Conservation (phyloP, 2,888 invertebrate species). For the Volucella zonaria region DNA sequence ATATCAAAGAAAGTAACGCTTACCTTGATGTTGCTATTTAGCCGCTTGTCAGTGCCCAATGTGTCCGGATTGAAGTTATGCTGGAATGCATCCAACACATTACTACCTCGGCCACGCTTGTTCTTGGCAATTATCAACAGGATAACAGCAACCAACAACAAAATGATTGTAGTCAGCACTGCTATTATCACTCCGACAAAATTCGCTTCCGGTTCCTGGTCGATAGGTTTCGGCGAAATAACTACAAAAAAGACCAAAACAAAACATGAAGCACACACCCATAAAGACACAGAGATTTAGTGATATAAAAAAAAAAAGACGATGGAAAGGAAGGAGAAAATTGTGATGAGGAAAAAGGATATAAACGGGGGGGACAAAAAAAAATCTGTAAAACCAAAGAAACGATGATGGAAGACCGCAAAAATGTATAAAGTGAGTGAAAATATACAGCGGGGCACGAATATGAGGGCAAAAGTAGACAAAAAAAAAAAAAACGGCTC, state of each 20-base stretch:
- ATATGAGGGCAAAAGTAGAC: slow-evolving; percentile 33
- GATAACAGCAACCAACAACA: slow-evolving; percentile 88
- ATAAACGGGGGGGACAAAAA: slow-evolving; percentile 22
- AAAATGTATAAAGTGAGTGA: slow-evolving; percentile 71
- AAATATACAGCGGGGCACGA: slow-evolving; percentile 50
- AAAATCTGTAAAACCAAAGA: slow-evolving; percentile 52
- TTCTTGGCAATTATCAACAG: slow-evolving; percentile 88
- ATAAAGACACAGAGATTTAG: slow-evolving; percentile 22
- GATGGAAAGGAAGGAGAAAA: slow-evolving; percentile 29
- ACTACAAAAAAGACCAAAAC: slow-evolving; percentile 76
- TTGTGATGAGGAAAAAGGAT: slow-evolving; percentile 29
- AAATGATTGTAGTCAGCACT: slow-evolving; percentile 88
- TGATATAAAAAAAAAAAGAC: slow-evolving; percentile 2
- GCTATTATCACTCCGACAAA: slow-evolving; percentile 87
- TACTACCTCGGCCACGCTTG: slow-evolving; percentile 83
- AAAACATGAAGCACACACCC: slow-evolving; percentile 38
- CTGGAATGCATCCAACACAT: slow-evolving; percentile 82
- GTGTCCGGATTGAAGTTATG: slow-evolving; percentile 83
- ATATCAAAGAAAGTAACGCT: slow-evolving; percentile 61
- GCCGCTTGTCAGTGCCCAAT: slow-evolving; percentile 83
- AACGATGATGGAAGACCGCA: slow-evolving; percentile 67
- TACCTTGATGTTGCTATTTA: slow-evolving; percentile 83
- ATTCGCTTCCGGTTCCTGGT: slow-evolving; percentile 85
- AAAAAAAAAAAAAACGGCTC: slow-evolving; percentile 56
- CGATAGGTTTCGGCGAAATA: slow-evolving; percentile 84